phyloP scores from a whole-genome alignment of 1,140 invertebrate genomes.

The Trichonephila clavata region DNA sequence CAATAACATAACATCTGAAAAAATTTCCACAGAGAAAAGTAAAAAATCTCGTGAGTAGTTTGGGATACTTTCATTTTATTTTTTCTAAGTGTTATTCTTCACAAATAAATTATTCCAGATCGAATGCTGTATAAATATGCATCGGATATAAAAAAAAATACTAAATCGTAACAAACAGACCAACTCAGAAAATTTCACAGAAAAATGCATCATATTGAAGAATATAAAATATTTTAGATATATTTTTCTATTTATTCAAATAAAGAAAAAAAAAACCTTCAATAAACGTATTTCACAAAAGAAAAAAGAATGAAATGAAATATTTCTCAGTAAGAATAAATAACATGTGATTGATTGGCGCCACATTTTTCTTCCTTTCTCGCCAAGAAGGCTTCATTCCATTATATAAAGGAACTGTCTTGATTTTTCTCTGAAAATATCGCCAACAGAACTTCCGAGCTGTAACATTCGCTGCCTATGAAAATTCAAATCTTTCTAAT shows the following conservation, averaged over 20 bases:
- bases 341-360: constrained; percentile 11
- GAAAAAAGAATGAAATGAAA: neutral
- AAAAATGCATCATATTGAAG: neutral
- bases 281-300: neutral
- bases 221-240: neutral
- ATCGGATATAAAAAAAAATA: too few species aligned
- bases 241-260: neutral
- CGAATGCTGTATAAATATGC: too few species aligned
- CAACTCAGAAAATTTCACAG: neutral
- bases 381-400: neutral
- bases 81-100: too few species aligned
- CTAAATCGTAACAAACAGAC: neutral
- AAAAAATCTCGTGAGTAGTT: too few species aligned
- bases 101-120: too few species aligned
- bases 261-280: neutral
- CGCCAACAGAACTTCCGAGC: neutral
- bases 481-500: too few species aligned
- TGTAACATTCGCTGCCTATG: too few species aligned
- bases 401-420: neutral
- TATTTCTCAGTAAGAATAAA: constrained; percentile 13
- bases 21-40: too few species aligned
- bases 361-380: neutral
- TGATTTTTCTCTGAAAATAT: neutral
- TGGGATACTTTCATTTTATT: too few species aligned
- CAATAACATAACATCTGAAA: too few species aligned